Evolutionary conservation across 1,140 invertebrate species (phyloP).

Genomic region (Pseudachorutes palmiensis): DNA sequence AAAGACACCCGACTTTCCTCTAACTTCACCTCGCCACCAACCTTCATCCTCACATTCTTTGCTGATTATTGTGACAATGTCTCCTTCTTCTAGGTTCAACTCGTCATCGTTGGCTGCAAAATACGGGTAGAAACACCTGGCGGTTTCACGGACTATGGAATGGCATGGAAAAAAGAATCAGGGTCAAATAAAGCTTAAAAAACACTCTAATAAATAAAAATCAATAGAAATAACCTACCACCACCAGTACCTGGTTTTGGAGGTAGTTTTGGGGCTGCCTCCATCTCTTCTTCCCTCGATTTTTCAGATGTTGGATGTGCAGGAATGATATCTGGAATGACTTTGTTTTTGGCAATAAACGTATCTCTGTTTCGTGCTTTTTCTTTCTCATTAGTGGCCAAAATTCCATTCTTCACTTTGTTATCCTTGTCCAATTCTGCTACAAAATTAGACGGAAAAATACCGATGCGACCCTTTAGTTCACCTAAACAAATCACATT

Average conservation of each 20-base stretch:
- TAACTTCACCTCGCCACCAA: conserved; percentile 85
- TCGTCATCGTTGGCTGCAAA: conserved; percentile 88
- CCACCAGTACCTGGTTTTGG: conserved; percentile 49
- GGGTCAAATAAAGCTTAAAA: no score
- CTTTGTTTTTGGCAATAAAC: conserved; percentile 14
- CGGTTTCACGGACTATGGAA: conserved; percentile 57
- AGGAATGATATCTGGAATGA: conserved; percentile 31
- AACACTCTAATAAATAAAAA: conserved; percentile 5
- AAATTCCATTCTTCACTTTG: conserved; percentile 23
- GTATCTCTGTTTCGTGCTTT: conserved; percentile 13
- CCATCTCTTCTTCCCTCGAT: conserved; percentile 19
- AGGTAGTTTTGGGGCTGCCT: conserved; percentile 44
- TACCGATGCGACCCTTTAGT: conserved; percentile 62
- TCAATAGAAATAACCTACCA: not conserved
- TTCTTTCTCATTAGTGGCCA: conserved; percentile 8
- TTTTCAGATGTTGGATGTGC: conserved; percentile 10
- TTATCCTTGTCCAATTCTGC: conserved; percentile 41
- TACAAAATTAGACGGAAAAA: conserved; percentile 93
- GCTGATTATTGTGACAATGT: conserved; percentile 76
- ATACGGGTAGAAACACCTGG: conserved; percentile 81
- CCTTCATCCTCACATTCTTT: conserved; percentile 77
- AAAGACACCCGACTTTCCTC: conserved; percentile 82
- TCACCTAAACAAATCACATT: no score
- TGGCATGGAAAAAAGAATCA: conserved; percentile 1
- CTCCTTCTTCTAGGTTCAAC: conserved; percentile 75